Evolutionary conservation across 1,140 invertebrate genomes (phyloP), one percentile per base, ranked within the genome.

Genomic region (Galleria mellonella): DNA sequence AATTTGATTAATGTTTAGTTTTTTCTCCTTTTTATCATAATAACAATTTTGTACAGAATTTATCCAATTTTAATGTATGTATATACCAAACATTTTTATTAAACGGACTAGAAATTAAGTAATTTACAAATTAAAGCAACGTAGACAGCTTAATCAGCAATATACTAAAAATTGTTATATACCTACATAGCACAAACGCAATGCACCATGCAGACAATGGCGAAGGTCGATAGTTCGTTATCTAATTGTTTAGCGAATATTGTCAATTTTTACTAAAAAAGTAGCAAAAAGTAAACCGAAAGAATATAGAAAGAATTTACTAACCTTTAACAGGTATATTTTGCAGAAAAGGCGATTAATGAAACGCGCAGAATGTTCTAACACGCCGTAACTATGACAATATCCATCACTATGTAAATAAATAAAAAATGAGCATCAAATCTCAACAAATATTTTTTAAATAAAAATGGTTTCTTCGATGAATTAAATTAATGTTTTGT

Each of bases 381-480:
- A 74, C 81, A 83, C 78, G 81, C 81, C 81, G 81, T 84, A 77
- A 76, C 81, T 78, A 84, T 70, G 76, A 77, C 70, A 75, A 81
- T 72, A 76, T 69, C 73, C 76, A 85, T 85, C 78, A 85, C 81
- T 82, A 76, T 81, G 81, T 85, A 85, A 85, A 83, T 85, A 85
- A 85, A 83, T 83, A 85, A 85, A 82, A 85, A 85, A 82, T 79
- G 81, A 85, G 72, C 81, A 84, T 84, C 81, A 72, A 81, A 56
- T 68, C 70, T 68, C 64, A 72, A 72, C 63, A 72, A 68, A 64
- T 75, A 69, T 72, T 72, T 76, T 83, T 78, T 62, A 75, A 83
- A 75, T 74, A 74, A 79, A 70, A 81, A 74, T 81, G 67, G 69
- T 77, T 79, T 75, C 63, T 77, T 81, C 72, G 70, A 73, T 75